Conservation (phyloP, 2,113 vertebrate genomes). For the Paedocypris sp. region DNA sequence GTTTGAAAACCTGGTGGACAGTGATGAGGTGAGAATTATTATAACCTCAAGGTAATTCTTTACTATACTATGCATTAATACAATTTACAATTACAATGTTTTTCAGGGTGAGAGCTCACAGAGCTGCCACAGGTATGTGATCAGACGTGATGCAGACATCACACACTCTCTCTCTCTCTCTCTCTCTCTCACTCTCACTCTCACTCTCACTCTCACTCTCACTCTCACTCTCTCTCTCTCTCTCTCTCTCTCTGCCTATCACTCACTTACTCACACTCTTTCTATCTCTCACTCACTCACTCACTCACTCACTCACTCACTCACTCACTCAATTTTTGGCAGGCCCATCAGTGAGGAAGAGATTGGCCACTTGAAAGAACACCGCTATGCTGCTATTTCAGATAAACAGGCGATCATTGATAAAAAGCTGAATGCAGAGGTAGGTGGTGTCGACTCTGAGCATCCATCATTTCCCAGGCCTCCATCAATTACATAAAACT, state of each 20-base stretch:
- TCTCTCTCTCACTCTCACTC: not conserved
- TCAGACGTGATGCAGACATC: not conserved
- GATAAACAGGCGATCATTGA: slow-evolving; percentile 78
- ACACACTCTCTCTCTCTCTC: no score
- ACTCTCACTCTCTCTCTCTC: no score
- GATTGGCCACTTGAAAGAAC: slow-evolving; percentile 75
- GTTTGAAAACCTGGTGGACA: slow-evolving; percentile 71
- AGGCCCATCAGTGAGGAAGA: slow-evolving; percentile 92
- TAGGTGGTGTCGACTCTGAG: no score
- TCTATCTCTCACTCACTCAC: not conserved
- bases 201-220: not conserved
- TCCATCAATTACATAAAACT: no score
- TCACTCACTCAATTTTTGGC: not conserved
- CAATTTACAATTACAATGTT: no score
- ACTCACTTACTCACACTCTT: not conserved
- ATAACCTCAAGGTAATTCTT: no score
- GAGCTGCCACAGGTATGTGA: slow-evolving; percentile 50
- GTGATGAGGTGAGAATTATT: slow-evolving; percentile 65
- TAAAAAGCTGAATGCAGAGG: slow-evolving; percentile 77
- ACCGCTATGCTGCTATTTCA: slow-evolving; percentile 77
- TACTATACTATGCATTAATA: no score
- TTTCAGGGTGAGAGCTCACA: slow-evolving; percentile 60
- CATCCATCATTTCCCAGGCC: no score
- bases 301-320: not conserved
- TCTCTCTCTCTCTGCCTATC: not conserved